phyloP scores from a whole-genome alignment of 1,140 invertebrate species.

The Artemia franciscana region DNA sequence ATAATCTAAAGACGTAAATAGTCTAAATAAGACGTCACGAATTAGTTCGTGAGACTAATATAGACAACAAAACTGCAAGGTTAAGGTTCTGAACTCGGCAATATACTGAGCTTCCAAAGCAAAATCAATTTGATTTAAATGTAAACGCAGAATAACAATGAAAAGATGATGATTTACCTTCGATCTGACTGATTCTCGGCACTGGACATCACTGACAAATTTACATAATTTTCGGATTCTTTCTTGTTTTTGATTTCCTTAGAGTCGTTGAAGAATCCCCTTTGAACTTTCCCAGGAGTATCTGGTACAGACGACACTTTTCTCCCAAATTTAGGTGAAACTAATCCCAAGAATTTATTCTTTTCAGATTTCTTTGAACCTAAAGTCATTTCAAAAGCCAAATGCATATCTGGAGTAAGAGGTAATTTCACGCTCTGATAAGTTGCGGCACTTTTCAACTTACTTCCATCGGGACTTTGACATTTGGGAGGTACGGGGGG shows the following conservation, averaged over 20 bases:
- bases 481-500: conserved; percentile 3
- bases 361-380: conserved; percentile 15
- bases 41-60: too few relatives aligned
- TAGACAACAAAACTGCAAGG: too few relatives aligned
- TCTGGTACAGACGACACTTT: conserved; percentile 3
- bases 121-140: too few relatives aligned
- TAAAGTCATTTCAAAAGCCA: conserved; percentile 31
- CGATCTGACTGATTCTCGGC: too few relatives aligned
- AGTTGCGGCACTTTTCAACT: conserved; percentile 31
- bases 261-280: not conserved
- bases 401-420: conserved; percentile 12
- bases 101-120: too few relatives aligned
- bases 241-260: not conserved
- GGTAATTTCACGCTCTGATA: conserved; percentile 31
- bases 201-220: not conserved
- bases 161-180: too few relatives aligned
- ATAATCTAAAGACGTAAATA: too few relatives aligned
- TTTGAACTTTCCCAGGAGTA: not conserved
- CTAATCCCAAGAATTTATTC: conserved; percentile 4
- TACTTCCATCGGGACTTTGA: not conserved
- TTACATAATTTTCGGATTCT: not conserved
- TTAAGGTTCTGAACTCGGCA: too few relatives aligned
- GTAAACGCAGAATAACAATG: too few relatives aligned
- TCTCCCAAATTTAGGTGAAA: conserved; percentile 7
- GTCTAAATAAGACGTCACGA: too few relatives aligned